Conservation (phyloP, 2,888 invertebrate genomes). For the Eristalinus sepulchralis region DNA sequence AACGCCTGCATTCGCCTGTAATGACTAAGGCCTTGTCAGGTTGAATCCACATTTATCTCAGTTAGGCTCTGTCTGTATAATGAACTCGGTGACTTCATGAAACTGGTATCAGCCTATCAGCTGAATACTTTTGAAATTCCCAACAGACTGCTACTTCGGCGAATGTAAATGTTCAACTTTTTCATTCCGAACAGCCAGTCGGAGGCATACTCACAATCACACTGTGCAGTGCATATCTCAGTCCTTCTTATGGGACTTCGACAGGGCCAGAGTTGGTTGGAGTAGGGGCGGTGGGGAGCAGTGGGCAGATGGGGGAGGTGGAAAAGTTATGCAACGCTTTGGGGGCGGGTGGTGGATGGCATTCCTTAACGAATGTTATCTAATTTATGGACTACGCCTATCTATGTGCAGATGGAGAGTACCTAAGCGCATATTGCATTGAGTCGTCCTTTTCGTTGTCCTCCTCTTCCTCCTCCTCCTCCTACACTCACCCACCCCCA, state of each 20-base stretch:
- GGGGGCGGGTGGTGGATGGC: constrained; percentile 40
- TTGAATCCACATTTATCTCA: not conserved
- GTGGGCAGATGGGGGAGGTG: constrained; percentile 16
- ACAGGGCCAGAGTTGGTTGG: not conserved
- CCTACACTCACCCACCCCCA: not conserved
- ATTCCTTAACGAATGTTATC: constrained; percentile 62
- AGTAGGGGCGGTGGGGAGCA: not conserved
- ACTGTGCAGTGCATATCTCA: constrained; percentile 5
- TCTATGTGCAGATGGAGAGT: constrained; percentile 5
- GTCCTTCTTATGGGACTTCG: not conserved
- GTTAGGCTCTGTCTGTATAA: not conserved
- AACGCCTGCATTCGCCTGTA: not conserved
- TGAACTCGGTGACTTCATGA: constrained; percentile 7
- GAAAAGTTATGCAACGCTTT: constrained; percentile 58
- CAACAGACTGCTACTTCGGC: constrained; percentile 27
- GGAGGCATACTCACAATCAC: constrained; percentile 6
- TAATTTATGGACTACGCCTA: constrained; percentile 49
- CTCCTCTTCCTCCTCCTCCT: not conserved
- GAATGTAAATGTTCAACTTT: constrained; percentile 51
- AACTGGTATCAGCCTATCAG: constrained; percentile 14
- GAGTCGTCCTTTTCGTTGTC: constrained; percentile 38
- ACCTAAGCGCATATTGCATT: constrained; percentile 47
- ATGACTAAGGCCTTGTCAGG: not conserved
- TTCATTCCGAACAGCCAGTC: constrained; percentile 28
- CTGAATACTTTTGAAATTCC: constrained; percentile 41